Percentiles rank a stretch among this genome's conserved stretches.
Evolutionary conservation across 2,888 invertebrate species (phyloP).

Genomic region (Fragum whitleyi): DNA sequence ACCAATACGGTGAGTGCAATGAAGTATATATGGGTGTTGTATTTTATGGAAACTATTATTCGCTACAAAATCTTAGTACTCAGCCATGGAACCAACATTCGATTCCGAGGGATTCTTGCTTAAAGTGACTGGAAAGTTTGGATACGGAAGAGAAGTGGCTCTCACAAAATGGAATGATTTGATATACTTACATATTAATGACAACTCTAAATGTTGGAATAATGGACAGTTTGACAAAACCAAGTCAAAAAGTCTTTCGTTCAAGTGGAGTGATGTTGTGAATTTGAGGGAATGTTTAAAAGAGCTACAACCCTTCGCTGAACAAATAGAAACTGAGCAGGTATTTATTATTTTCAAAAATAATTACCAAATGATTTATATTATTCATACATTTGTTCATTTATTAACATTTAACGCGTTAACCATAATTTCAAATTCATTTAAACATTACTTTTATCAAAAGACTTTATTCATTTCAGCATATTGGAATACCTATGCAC

Average conservation of each 20-base stretch:
- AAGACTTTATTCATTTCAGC: constrained; percentile 6
- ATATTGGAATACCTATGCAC: not conserved
- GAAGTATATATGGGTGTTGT: not conserved
- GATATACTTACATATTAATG: constrained; percentile 29
- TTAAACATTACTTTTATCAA: not conserved
- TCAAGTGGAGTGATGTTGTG: constrained; percentile 18
- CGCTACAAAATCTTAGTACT: not conserved
- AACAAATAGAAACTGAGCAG: constrained; percentile 29
- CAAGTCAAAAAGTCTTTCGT: constrained; percentile 20
- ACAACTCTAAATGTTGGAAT: constrained; percentile 35
- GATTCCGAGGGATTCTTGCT: constrained; percentile 29
- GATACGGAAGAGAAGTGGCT: constrained; percentile 21
- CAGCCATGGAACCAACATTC: constrained; percentile 25
- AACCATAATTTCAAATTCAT: not conserved
- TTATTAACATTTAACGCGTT: too few relatives aligned
- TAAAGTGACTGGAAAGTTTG: constrained; percentile 28
- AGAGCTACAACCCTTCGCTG: constrained; percentile 17
- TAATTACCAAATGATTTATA: too few relatives aligned
- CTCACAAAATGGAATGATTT: constrained; percentile 32
- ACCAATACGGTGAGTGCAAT: constrained; percentile 7
- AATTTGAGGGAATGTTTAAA: not conserved
- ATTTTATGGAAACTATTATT: not conserved
- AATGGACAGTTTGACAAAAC: constrained; percentile 27
- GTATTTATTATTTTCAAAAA: not conserved
- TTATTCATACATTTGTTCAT: too few relatives aligned